Conservation (phyloP, 1,140 invertebrate genomes). For the Penaeus vannamei region DNA sequence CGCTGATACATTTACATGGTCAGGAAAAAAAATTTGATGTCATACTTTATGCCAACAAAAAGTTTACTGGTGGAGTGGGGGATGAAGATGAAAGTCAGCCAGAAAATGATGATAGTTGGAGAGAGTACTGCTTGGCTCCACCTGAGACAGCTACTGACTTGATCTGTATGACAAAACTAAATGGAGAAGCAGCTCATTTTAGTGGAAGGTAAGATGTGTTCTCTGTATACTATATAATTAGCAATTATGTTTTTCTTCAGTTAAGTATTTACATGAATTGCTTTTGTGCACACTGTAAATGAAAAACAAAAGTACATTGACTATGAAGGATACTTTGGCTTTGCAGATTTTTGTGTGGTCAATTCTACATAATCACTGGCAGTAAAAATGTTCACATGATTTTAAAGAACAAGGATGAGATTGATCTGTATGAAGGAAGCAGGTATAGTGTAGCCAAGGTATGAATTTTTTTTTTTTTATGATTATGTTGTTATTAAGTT, state of each 20-base stretch:
- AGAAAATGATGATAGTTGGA: conserved; percentile 72
- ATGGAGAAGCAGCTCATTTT: conserved; percentile 75
- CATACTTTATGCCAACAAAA: conserved; percentile 73
- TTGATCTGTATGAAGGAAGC: conserved; percentile 71
- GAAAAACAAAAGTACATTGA: too few species aligned
- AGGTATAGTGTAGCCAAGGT: conserved; percentile 69
- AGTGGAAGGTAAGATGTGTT: conserved; percentile 69
- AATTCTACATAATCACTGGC: conserved; percentile 72
- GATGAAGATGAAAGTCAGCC: conserved; percentile 74
- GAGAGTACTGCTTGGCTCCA: conserved; percentile 68
- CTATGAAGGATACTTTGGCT: too few species aligned
- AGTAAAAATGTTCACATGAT: conserved; percentile 75
- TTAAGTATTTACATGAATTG: too few species aligned
- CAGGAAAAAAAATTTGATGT: conserved; percentile 21
- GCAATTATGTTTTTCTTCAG: too few species aligned
- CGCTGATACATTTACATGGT: conserved; percentile 16
- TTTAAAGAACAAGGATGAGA: conserved; percentile 72
- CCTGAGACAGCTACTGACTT: conserved; percentile 69
- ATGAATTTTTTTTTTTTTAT: background rate
- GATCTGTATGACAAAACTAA: conserved; percentile 73
- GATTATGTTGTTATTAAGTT: too few species aligned
- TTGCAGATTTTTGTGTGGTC: conserved; percentile 69
- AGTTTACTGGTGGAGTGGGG: conserved; percentile 75
- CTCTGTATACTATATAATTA: background rate
- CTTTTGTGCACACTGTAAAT: too few species aligned